These are phyloP conservation scores for Zosterops borbonicus DNA, from an alignment of 2,113 vertebrate genomes.

Conservation along the genomic window DNA sequence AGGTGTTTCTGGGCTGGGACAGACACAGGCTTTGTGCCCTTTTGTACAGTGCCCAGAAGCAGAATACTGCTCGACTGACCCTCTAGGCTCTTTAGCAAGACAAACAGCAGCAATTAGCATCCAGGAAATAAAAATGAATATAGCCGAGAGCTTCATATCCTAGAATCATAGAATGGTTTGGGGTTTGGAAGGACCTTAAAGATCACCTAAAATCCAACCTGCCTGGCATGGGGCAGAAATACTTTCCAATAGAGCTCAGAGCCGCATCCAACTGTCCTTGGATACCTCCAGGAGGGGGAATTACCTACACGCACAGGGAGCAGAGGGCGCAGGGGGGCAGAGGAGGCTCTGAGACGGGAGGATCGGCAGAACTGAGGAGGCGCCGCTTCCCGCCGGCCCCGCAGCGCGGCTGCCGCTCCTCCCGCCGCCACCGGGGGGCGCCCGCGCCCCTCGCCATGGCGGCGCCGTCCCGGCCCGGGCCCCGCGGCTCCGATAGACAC, in stretches of 20 bases:
- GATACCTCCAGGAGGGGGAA: neutral
- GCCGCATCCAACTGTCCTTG: too few relatives aligned
- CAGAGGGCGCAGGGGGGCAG: fast-evolving
- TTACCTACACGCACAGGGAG: fast-evolving
- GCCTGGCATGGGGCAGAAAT: too few relatives aligned
- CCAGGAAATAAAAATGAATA: neutral
- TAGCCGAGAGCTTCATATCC: neutral
- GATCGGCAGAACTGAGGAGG: fast-evolving
- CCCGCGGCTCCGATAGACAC: fast-evolving
- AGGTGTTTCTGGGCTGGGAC: neutral
- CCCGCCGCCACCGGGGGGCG: neutral
- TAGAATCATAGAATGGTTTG: neutral
- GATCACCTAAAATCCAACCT: neutral
- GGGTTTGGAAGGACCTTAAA: neutral
- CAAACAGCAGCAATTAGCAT: neutral
- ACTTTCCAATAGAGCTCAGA: neutral
- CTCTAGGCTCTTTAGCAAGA: neutral
- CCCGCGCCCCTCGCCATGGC: neutral
- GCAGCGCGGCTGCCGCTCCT: fast-evolving
- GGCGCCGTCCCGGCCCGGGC: too few relatives aligned
- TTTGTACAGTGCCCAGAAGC: neutral
- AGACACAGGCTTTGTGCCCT: neutral
- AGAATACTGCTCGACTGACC: fast-evolving
- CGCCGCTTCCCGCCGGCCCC: fast-evolving
- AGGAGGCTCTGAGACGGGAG: fast-evolving